Base-by-base conservation (phyloP, 2,797 vertebrate species). In the Brachyalestes nurse region DNA sequence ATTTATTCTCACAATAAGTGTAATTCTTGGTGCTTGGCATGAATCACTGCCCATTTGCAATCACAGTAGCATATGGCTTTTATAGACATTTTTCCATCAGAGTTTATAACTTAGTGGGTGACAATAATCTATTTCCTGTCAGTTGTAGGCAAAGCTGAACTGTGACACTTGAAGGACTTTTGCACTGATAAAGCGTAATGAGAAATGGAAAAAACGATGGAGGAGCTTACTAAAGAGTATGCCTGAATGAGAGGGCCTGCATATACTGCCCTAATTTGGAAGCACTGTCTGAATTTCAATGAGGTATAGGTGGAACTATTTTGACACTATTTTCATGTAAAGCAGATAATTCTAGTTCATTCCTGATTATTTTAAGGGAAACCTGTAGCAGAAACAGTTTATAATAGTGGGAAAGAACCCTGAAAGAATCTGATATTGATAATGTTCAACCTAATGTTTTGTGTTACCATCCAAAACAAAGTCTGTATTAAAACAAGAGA, bases 141-240 rank as follows among this genome's bases (percentile, higher is more conserved):
- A 40, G 38, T 66, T 66, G 16, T 66, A 42, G 64, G 64, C 64
- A 42, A 66, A n/a, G 49, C 51, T 72, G 71, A 57, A 72, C 69
- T 51, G 69, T 71, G 47, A 53, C 51, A 72, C 25, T 57, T 57
- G 71, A 72, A 72, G 49, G 71, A 57, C 51, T 38, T 53, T 34
- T 34, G 23, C 49, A n/a, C 70, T 72, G 49, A 53, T 57, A 38
- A 38, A 72, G 16, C 40, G 51, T 72, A 57, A 72, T 55, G 28
- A 72, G 28, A 72, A 72, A 72, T 53, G 23, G 70, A n/a, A 57
- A 72, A 72, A 72, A 72, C 9, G 49, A 71, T 53, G 14, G 16
- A 71, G 10, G 51, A 7, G 9, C 49, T 57, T 34, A 16, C 40
- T 69, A 21, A 21, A 69, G 19, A 69, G 9, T 25, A 25, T 28